A percentile compares a stretch with the other conserved stretches of the same genome.
Conservation (phyloP, 2,888 invertebrate genomes). For the Agrilus mali region DNA sequence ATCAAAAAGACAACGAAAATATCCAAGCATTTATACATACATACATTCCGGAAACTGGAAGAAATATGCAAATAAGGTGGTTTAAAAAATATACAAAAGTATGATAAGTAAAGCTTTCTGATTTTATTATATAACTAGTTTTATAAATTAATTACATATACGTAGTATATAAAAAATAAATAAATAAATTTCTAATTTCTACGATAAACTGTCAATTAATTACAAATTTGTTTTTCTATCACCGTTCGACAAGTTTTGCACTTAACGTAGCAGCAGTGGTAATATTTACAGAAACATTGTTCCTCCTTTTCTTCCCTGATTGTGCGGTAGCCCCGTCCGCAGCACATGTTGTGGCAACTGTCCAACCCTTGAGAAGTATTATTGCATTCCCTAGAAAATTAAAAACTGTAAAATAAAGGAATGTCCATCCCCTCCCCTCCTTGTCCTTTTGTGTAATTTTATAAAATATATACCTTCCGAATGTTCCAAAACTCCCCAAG, state of each 20-base stretch:
- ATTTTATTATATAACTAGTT: too few relatives aligned
- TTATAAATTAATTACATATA: too few relatives aligned
- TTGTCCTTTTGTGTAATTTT: conserved; percentile 5
- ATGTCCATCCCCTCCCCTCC: too few relatives aligned
- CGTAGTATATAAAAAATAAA: too few relatives aligned
- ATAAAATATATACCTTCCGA: conserved; percentile 52
- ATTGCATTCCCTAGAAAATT: conserved; percentile 52
- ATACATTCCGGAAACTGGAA: too few relatives aligned
- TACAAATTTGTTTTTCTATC: conserved; percentile 41
- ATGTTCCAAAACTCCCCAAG: conserved; percentile 64
- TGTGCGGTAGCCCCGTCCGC: conserved; percentile 66
- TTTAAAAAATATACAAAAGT: too few relatives aligned
- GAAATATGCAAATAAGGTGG: too few relatives aligned
- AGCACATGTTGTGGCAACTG: conserved; percentile 71
- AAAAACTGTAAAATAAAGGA: background rate
- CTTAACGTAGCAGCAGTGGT: conserved; percentile 80
- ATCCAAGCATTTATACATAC: too few relatives aligned
- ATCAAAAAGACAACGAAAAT: too few relatives aligned
- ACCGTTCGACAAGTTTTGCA: conserved; percentile 68
- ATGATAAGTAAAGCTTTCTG: too few relatives aligned
- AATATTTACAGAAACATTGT: conserved; percentile 73
- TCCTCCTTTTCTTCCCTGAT: conserved; percentile 55
- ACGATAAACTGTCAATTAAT: background rate
- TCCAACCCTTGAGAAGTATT: conserved; percentile 51
- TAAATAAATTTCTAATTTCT: background rate